Conservation (phyloP, 2,888 invertebrate genomes). For the Oscheius sp. region DNA sequence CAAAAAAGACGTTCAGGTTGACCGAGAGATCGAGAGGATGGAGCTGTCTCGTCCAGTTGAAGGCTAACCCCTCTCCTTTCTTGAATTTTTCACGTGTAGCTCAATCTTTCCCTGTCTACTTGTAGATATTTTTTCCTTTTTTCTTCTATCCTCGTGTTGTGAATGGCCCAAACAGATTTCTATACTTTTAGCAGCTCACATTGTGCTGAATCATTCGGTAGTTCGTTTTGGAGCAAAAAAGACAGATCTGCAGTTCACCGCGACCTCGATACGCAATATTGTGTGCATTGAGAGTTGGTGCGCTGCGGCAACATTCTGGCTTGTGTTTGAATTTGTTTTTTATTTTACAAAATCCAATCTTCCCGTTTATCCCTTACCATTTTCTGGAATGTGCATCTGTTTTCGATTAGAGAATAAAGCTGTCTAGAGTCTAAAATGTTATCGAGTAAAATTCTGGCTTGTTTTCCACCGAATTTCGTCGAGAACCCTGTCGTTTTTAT, state of each 20-base stretch:
- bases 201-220: neutral
- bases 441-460: too few relatives aligned
- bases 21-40: constrained; percentile 35
- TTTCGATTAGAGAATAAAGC: too few relatives aligned
- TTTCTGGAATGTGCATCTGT: too few relatives aligned
- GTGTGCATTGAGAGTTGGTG: too few relatives aligned
- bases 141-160: neutral
- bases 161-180: neutral
- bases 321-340: too few relatives aligned
- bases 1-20: constrained; percentile 24
- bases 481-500: too few relatives aligned
- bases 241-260: neutral
- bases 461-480: too few relatives aligned
- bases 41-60: constrained; percentile 33
- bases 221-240: neutral
- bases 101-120: neutral
- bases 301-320: too few relatives aligned
- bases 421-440: too few relatives aligned
- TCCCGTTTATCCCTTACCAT: too few relatives aligned
- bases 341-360: too few relatives aligned
- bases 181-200: constrained; percentile 11
- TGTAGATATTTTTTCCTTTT: neutral
- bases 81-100: constrained; percentile 23
- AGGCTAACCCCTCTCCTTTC: constrained; percentile 4
- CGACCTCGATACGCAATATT: too few relatives aligned